Evolutionary conservation across 2,113 vertebrate genomes (phyloP).

Genomic region (Eurypyga helias): DNA sequence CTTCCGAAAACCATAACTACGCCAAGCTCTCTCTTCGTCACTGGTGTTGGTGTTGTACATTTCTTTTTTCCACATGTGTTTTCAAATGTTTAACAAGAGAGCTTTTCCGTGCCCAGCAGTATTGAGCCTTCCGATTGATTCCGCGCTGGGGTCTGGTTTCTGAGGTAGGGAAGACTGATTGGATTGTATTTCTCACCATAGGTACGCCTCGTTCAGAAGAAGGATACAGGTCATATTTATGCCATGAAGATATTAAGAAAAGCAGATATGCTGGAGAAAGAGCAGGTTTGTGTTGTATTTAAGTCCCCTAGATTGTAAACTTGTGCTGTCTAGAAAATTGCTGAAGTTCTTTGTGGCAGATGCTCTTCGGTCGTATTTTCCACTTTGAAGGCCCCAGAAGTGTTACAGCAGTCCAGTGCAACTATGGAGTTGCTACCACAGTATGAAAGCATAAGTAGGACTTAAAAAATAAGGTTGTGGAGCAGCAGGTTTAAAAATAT

Average conservation of each 20-base stretch:
- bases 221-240: conserved; percentile 98
- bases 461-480: neutral
- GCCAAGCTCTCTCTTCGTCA: neutral
- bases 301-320: neutral
- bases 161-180: neutral
- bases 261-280: conserved; percentile 98
- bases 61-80: neutral
- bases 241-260: conserved; percentile 99
- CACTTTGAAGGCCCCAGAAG: neutral
- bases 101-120: neutral
- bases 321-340: neutral
- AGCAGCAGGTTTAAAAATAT: neutral
- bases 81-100: neutral
- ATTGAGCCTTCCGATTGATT: neutral
- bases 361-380: neutral
- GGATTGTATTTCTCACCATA: conserved; percentile 44
- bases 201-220: conserved; percentile 98
- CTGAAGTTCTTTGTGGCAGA: neutral
- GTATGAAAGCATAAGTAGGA: neutral
- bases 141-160: neutral
- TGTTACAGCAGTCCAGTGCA: neutral
- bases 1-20: neutral
- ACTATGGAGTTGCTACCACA: neutral
- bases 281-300: conserved; percentile 82
- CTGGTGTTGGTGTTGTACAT: neutral